A percentile compares a stretch with the other conserved stretches of the same genome.
phyloP scores from a whole-genome alignment of 2,888 invertebrate species.

The Drosophila melanosoma region DNA sequence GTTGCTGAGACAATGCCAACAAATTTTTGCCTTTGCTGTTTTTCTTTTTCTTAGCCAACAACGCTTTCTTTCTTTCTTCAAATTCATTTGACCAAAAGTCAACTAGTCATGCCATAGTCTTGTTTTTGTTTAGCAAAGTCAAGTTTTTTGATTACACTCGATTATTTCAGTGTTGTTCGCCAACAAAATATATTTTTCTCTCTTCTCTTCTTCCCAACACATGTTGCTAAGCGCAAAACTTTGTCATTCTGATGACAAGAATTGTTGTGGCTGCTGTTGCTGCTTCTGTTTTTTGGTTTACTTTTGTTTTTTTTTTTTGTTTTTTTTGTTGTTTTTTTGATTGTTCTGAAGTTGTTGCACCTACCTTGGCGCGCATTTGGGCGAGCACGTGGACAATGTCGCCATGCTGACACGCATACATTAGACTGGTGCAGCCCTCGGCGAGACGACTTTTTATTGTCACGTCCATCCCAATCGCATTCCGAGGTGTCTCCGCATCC shows the following conservation, averaged over 20 bases:
- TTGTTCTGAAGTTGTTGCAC: conserved; percentile 29
- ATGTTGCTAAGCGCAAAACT: conserved; percentile 36
- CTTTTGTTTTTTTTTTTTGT: background rate
- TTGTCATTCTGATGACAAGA: conserved; percentile 10
- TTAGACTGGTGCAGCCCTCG: conserved; percentile 92
- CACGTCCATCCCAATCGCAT: conserved; percentile 30
- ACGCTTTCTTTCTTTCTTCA: background rate
- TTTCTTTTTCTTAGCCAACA: conserved; percentile 13
- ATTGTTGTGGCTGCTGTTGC: background rate
- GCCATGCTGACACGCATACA: conserved; percentile 96
- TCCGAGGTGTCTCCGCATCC: conserved; percentile 17
- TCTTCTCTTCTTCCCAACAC: conserved; percentile 27
- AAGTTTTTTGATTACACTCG: conserved; percentile 36
- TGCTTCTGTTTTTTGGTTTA: background rate
- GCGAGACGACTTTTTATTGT: conserved; percentile 84
- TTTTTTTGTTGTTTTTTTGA: background rate
- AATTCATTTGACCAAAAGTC: conserved; percentile 30
- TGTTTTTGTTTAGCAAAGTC: background rate
- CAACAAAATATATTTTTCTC: background rate
- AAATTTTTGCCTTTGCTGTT: conserved; percentile 27
- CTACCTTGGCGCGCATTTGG: conserved; percentile 91
- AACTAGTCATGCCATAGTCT: conserved; percentile 46
- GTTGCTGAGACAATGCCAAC: conserved; percentile 29
- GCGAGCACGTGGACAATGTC: conserved; percentile 91
- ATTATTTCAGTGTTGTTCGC: conserved; percentile 1